These are phyloP conservation scores for Drosophila simulans DNA, from an alignment of 1,140 invertebrate species.

Conservation along the genomic window DNA sequence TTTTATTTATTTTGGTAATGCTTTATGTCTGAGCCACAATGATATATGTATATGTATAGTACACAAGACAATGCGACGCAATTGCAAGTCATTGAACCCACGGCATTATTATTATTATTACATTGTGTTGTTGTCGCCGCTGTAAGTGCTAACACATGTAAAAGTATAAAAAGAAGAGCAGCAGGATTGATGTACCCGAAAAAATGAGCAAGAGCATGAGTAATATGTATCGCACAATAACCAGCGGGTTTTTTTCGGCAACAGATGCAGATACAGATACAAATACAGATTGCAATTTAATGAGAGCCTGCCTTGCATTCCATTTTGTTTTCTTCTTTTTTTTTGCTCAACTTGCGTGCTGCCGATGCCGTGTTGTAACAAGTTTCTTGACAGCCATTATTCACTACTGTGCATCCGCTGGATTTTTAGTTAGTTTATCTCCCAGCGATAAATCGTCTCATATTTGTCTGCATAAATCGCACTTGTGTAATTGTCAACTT, in stretches of 20 bases:
- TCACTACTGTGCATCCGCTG: slow-evolving; percentile 15
- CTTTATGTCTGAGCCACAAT: slow-evolving; percentile 35
- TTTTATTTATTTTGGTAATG: slow-evolving; percentile 46
- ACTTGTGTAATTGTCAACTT: slow-evolving; percentile 45
- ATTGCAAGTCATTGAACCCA: slow-evolving; percentile 54
- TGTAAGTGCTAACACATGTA: slow-evolving; percentile 52
- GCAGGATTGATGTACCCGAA: slow-evolving; percentile 24
- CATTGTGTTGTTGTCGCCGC: slow-evolving; percentile 28
- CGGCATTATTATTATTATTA: slow-evolving; percentile 24
- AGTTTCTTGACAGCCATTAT: slow-evolving; percentile 46
- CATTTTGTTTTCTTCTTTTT: slow-evolving; percentile 6
- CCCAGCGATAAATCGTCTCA: slow-evolving; percentile 3
- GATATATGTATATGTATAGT: background rate
- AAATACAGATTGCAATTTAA: slow-evolving; percentile 48
- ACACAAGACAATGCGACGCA: slow-evolving; percentile 24
- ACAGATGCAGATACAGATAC: background rate
- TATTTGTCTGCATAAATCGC: slow-evolving; percentile 38
- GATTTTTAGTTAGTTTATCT: slow-evolving; percentile 14
- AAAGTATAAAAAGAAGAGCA: slow-evolving; percentile 25
- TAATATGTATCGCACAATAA: slow-evolving; percentile 40
- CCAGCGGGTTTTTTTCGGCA: slow-evolving; percentile 1
- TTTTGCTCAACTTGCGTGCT: slow-evolving; percentile 15
- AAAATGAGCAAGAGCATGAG: slow-evolving; percentile 19
- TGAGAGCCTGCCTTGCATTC: slow-evolving; percentile 37
- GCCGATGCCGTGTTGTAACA: slow-evolving; percentile 22